Evolutionary conservation across 2,888 invertebrate species (phyloP), one percentile per base, ranked within the genome.

Genomic region (Phortica okadai): DNA sequence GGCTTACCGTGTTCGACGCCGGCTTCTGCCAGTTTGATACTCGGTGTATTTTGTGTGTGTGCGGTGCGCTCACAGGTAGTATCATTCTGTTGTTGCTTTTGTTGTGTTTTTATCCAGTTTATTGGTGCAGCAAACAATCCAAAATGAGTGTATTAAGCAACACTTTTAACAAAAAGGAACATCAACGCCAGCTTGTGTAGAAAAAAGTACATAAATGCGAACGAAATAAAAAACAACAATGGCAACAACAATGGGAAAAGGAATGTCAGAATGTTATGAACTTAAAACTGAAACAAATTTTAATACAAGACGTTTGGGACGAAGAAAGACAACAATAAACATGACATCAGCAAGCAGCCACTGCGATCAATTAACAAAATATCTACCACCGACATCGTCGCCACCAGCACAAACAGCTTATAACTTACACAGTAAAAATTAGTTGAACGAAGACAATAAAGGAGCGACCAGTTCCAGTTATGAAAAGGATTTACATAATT

Each of bases 141-240:
- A 54, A 72, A 72, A 72, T 72, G 54, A 72, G 70, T 72, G 70
- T 72, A 72, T 72, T 72, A 72, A 72, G 54, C 70, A 72, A 72
- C 70, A 72, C 70, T 56, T 72, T 72, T 45, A 72, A 72, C 70
- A 33, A 25, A 72, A 56, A 72, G 56, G 44, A 25, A 72, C 33
- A n/a, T 42, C 66, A 66, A 21, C 59, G 7, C 59, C 66, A 33
- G 16, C 33, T 62, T 42, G 70, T 25, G 33, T 5, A 54, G 54
- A 14, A 70, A 54, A 11, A 44, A 41, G 54, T 33, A 45, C 50
- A 50, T 25, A 16, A 14, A 70, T 10, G 25, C 54, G 25, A 10
- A 25, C 21, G n/a, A 10, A 14, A 33, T 2, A 56, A 54, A 54
- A 69, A 16, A 58, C 64, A 64, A 16, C 64, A 64, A 50, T 10